A percentile compares a stretch with the other conserved stretches of the same genome.
Conservation (phyloP, 2,113 vertebrate species). For the Lanius ludovicianus region DNA sequence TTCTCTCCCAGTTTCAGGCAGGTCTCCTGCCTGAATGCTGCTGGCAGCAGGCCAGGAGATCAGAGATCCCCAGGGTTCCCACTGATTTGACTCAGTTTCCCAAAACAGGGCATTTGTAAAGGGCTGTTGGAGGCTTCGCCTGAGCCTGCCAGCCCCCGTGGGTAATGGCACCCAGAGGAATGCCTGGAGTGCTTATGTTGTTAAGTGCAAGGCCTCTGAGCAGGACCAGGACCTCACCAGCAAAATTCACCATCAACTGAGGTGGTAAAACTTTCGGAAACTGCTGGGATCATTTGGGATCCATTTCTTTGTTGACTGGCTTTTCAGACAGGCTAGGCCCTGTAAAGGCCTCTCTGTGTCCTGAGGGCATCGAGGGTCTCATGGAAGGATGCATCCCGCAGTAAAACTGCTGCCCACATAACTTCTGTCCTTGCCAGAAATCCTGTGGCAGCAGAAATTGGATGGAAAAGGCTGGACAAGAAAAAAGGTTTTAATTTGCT, state of each 20-base stretch:
- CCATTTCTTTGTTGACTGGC: neutral
- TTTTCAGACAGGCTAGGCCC: neutral
- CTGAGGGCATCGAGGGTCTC: neutral
- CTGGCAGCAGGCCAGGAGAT: neutral
- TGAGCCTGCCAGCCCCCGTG: neutral
- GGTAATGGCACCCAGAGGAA: fast-evolving
- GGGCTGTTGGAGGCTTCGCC: neutral
- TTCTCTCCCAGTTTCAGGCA: neutral
- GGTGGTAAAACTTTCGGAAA: neutral
- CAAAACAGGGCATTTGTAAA: neutral
- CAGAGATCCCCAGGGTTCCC: fast-evolving
- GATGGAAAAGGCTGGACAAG: neutral
- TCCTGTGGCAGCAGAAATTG: neutral
- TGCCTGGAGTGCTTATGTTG: fast-evolving
- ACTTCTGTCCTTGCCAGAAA: fast-evolving
- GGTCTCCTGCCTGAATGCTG: neutral
- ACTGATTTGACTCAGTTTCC: neutral
- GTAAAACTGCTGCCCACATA: neutral
- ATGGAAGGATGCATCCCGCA: fast-evolving
- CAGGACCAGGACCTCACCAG: neutral
- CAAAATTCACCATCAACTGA: neutral
- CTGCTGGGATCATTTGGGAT: neutral
- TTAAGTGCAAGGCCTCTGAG: neutral
- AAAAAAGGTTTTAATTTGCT: neutral
- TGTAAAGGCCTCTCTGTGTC: neutral